Percentiles rank a stretch among this genome's conserved stretches.
phyloP scores from a whole-genome alignment of 2,113 vertebrate genomes.

The Geococcyx californianus region DNA sequence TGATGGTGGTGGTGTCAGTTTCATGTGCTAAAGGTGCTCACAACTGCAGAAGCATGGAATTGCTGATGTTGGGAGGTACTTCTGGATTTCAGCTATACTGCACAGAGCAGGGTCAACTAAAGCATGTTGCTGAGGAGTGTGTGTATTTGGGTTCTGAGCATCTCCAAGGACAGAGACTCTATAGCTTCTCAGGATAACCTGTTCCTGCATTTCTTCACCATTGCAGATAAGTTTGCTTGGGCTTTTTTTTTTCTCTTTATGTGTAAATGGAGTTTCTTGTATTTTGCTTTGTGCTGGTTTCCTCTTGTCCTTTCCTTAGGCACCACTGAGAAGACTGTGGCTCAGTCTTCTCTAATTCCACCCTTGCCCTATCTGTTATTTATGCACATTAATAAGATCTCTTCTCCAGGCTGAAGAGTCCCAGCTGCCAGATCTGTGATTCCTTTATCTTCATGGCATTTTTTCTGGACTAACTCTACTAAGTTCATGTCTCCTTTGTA shows the following conservation, averaged over 20 bases:
- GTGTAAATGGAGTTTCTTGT: background rate
- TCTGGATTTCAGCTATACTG: background rate
- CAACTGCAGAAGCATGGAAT: background rate
- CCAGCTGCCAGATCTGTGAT: background rate
- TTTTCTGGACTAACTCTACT: background rate
- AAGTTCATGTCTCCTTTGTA: background rate
- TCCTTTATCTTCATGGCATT: background rate
- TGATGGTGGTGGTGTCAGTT: background rate
- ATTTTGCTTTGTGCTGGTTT: background rate
- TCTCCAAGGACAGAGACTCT: background rate
- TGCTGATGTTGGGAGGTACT: background rate
- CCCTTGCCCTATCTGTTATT: background rate
- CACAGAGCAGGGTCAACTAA: background rate
- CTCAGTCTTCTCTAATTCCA: background rate
- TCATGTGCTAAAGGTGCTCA: background rate
- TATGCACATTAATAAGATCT: background rate
- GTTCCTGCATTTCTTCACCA: fast-evolving
- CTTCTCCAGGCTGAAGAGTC: background rate
- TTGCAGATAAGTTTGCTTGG: background rate
- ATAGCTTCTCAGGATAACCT: background rate
- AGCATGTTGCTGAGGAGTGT: background rate
- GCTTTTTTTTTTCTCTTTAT: background rate
- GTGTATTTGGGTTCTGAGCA: background rate
- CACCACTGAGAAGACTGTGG: background rate
- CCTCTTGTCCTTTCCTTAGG: background rate